phyloP scores from a whole-genome alignment of 2,797 vertebrate species.

The Tarsius wallacei region DNA sequence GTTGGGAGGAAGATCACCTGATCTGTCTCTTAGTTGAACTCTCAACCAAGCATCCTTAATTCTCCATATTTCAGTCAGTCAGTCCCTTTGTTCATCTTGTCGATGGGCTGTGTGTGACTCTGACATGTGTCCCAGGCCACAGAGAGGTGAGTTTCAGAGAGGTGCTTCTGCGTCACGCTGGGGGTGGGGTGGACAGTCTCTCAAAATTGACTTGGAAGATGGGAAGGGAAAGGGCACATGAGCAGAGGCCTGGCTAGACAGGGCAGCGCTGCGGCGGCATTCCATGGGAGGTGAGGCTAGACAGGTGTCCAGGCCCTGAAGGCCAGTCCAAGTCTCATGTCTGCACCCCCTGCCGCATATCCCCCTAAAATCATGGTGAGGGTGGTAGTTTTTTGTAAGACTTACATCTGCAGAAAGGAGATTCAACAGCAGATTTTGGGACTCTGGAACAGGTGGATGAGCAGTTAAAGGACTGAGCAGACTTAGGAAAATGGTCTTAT shows the following conservation, averaged over 20 bases:
- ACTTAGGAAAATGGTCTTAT: background rate
- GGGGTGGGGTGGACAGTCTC: background rate
- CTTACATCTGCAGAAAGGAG: background rate
- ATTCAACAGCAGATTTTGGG: background rate
- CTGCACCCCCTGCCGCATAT: background rate
- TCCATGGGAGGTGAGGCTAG: background rate
- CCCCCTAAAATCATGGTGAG: background rate
- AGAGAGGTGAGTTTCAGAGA: background rate
- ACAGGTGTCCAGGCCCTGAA: too few relatives aligned
- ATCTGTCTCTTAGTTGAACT: fast-evolving
- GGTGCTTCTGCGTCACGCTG: background rate
- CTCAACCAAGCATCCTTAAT: background rate
- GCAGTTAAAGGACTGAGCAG: background rate
- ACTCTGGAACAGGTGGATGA: fast-evolving
- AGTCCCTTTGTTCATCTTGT: background rate
- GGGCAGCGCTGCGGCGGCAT: background rate
- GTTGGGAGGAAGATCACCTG: fast-evolving
- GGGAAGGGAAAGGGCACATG: too few relatives aligned
- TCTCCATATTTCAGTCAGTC: background rate
- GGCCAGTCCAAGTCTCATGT: background rate
- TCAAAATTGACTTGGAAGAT: background rate
- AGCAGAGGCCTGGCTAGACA: background rate
- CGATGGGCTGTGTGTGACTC: background rate
- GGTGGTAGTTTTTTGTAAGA: background rate
- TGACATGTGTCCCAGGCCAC: background rate